These are phyloP conservation scores for Cardinalis cardinalis DNA, from an alignment of 2,113 vertebrate species.

Conservation along the genomic window DNA sequence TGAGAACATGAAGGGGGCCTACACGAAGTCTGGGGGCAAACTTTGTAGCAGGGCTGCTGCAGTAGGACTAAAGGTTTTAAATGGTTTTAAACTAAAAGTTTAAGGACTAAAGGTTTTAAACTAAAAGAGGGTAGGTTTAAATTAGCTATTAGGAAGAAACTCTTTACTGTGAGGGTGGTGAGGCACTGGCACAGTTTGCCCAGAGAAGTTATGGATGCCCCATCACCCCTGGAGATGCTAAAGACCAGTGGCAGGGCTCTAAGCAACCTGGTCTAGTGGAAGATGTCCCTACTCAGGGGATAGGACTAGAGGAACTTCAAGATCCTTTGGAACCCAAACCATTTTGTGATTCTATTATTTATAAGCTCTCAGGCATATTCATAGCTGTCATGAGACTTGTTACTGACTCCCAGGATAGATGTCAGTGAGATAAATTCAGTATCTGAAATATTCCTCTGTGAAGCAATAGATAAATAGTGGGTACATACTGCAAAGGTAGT, in stretches of 20 bases:
- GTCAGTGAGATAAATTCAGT: background rate
- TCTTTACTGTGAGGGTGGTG: background rate
- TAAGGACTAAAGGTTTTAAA: no score
- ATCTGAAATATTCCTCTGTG: background rate
- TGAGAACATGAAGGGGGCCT: background rate
- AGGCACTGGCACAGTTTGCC: background rate
- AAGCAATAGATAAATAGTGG: background rate
- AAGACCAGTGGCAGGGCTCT: background rate
- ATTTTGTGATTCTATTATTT: background rate
- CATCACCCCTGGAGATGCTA: background rate
- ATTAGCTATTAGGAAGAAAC: background rate
- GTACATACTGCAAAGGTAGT: background rate
- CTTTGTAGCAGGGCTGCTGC: background rate
- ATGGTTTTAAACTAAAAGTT: background rate
- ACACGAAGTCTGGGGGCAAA: background rate
- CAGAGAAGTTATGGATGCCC: background rate
- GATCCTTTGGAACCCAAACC: background rate
- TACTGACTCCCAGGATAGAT: background rate
- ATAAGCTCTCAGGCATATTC: background rate
- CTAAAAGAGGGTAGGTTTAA: background rate
- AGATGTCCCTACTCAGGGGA: fast-evolving
- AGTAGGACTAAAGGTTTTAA: background rate
- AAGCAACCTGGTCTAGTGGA: background rate
- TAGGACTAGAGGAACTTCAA: background rate
- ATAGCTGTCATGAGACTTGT: background rate